These are phyloP conservation scores for Onychomys arenicola DNA, from an alignment of 2,797 vertebrate species.

Conservation along the genomic window DNA sequence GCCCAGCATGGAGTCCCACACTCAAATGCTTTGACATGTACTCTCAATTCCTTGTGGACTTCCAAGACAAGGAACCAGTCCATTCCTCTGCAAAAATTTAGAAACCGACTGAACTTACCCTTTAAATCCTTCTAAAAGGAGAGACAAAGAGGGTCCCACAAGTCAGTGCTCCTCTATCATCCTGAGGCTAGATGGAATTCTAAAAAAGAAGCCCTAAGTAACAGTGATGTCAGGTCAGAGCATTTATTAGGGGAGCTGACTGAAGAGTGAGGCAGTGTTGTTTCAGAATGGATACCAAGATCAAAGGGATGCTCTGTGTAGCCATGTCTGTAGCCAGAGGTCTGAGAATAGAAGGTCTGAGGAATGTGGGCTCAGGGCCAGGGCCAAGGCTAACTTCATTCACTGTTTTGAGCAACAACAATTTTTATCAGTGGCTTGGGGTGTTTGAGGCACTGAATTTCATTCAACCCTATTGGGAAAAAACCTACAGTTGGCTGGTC, in stretches of 20 bases:
- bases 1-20: fast-evolving
- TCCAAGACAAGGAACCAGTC: neutral
- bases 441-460: neutral
- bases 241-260: neutral
- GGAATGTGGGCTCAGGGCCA: neutral
- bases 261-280: neutral
- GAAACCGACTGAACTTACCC: too few relatives aligned
- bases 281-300: neutral
- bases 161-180: neutral
- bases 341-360: too few relatives aligned
- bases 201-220: neutral
- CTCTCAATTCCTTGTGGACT: neutral
- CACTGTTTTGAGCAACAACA: neutral
- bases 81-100: too few relatives aligned
- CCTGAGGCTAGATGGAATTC: neutral
- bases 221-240: neutral
- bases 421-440: neutral
- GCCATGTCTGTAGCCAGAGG: neutral
- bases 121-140: neutral
- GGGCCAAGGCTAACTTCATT: neutral
- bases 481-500: neutral
- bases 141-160: neutral
- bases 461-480: neutral
- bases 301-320: neutral
- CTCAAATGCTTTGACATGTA: neutral